These are phyloP conservation scores for Neodiprion fabricii DNA, from an alignment of 1,140 invertebrate species.

Conservation along the genomic window DNA sequence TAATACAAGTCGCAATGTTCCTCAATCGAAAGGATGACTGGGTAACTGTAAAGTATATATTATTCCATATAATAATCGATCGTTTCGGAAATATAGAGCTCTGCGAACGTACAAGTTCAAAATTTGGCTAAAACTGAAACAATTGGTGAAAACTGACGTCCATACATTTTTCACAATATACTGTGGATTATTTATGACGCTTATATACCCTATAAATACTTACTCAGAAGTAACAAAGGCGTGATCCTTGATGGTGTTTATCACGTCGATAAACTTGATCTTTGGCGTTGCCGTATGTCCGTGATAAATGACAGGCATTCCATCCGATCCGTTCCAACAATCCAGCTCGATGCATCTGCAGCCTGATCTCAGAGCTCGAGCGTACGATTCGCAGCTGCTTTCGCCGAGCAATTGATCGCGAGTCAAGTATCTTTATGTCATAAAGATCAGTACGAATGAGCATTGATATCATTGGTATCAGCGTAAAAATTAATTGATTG, in stretches of 20 bases:
- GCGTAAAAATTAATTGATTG: background rate
- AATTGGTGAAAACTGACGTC: too few relatives aligned
- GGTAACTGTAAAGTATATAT: conserved; percentile 68
- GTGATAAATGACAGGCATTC: conserved; percentile 88
- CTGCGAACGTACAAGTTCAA: too few relatives aligned
- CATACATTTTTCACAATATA: background rate
- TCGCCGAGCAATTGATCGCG: conserved; percentile 94
- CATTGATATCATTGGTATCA: background rate
- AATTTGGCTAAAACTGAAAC: too few relatives aligned
- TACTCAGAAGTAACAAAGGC: conserved; percentile 88
- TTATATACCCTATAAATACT: conserved; percentile 23
- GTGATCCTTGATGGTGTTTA: conserved; percentile 89
- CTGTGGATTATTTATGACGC: background rate
- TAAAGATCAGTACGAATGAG: background rate
- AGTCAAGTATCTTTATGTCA: conserved; percentile 75
- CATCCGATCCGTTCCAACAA: conserved; percentile 94
- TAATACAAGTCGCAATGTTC: conserved; percentile 93
- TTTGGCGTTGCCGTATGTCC: conserved; percentile 93
- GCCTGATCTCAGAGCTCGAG: conserved; percentile 81
- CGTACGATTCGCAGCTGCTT: conserved; percentile 92
- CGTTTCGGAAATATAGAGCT: background rate
- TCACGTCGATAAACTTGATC: conserved; percentile 90
- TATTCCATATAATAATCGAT: background rate
- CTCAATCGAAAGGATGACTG: conserved; percentile 93
- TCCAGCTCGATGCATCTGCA: conserved; percentile 94